Percentiles rank a stretch among this genome's conserved stretches.
These are phyloP conservation scores for Helicoverpa zea DNA, from an alignment of 1,140 invertebrate genomes.

Conservation along the genomic window DNA sequence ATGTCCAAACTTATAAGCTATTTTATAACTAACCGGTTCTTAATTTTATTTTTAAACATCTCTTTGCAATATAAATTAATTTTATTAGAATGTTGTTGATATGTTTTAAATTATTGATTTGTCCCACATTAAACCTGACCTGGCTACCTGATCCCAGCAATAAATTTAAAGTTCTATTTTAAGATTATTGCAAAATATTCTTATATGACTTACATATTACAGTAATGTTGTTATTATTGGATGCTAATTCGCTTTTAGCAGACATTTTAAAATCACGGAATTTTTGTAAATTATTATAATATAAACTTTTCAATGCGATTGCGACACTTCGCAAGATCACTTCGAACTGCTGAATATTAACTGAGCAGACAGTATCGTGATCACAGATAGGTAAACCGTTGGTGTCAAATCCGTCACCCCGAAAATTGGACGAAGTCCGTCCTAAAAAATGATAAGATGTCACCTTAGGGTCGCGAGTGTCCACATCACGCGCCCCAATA, in stretches of 20 bases:
- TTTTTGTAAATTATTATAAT: not conserved
- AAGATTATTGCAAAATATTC: too few species aligned
- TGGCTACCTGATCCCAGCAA: too few species aligned
- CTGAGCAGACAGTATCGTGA: not conserved
- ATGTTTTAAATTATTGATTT: not conserved
- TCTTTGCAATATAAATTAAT: too few species aligned
- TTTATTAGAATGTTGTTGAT: too few species aligned
- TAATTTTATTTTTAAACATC: too few species aligned
- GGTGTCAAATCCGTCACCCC: constrained; percentile 43
- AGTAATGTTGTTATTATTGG: constrained; percentile 5
- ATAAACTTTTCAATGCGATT: not conserved
- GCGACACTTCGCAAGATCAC: not conserved
- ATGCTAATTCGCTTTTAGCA: not conserved
- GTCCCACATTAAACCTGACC: not conserved
- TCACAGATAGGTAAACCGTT: not conserved
- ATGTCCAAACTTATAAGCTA: too few species aligned
- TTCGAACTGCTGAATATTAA: not conserved
- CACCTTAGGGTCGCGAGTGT: not conserved
- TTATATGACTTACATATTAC: constrained; percentile 3
- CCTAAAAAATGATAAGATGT: constrained; percentile 18
- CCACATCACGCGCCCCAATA: constrained; percentile 23
- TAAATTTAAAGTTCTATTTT: too few species aligned
- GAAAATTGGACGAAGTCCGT: constrained; percentile 26
- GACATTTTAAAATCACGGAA: not conserved
- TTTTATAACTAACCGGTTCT: too few species aligned